Base-by-base conservation (phyloP, 23 tunicate species). In the Halocynthia roretzi region DNA sequence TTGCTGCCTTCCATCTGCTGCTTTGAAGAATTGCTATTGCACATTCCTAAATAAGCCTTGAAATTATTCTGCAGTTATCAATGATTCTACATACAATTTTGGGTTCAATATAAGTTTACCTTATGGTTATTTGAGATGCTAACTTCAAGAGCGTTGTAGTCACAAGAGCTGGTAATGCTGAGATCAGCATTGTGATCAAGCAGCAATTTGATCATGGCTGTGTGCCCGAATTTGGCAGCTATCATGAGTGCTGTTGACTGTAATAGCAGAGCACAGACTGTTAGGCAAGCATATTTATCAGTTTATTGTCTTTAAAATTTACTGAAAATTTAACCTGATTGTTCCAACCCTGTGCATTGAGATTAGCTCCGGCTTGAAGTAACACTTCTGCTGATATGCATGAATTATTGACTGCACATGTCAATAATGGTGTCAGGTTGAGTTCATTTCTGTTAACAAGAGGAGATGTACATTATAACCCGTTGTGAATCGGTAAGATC, bases 1-100 rank as follows among this genome's bases (percentile, higher is more conserved):
- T 7, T 4, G 86, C 86, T 9, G 82, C 76, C 65, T 83, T 83
- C 86, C 86, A 83, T 52, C 74, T 83, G 10, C 57, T 8, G 54
- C 86, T 83, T 21, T 83, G 23, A 49, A 83, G 80, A 64, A 83
- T 83, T 66, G 23, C 81, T 23, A 48, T 52, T 2, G 54, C 86
- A 66, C 86, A 83, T 7, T 21, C 57, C 86, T 83, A 76, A 17
- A 61, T 6, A 49, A 0, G 44, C 44, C 44, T 31, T 31, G 44
- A 31, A 31, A 31, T 31, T 31, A 31, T 31, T 31, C 44, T 31
- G 44, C 44, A 31, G 44, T 31, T 4, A 31, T 31, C 44, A 31
- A 31, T 31, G 1, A 31, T 31, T 31, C 44, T 31, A 31, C 44
- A 31, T 31, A n/a, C n/a, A n/a, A n/a, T n/a, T n/a, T n/a, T n/a